Conservation (phyloP, 2,797 vertebrate genomes). For the Myotis pilosus region DNA sequence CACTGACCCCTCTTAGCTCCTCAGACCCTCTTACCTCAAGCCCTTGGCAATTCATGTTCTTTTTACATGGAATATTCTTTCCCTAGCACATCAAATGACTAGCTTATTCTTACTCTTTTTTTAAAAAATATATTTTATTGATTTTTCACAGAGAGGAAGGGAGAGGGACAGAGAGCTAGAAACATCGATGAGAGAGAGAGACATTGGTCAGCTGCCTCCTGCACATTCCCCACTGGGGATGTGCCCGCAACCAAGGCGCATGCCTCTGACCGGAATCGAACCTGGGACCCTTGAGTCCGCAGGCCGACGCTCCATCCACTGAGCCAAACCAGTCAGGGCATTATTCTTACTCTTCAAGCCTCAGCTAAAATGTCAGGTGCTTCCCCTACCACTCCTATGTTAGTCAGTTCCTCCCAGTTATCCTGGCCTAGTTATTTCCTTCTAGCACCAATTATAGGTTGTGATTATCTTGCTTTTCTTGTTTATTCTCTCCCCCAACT, state of each 20-base stretch:
- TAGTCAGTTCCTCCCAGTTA: constrained; percentile 4
- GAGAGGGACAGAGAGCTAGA: too few species aligned
- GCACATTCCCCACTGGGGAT: too few species aligned
- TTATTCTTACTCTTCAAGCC: background rate
- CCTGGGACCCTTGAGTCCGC: too few species aligned
- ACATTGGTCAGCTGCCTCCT: too few species aligned
- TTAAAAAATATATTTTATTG: too few species aligned
- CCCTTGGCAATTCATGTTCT: background rate
- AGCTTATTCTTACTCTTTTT: background rate
- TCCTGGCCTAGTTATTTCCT: background rate
- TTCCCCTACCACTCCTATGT: background rate
- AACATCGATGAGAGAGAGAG: too few species aligned
- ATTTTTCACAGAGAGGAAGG: too few species aligned
- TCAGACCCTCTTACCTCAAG: background rate
- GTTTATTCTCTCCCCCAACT: background rate
- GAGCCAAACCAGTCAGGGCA: too few species aligned
- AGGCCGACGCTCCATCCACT: too few species aligned
- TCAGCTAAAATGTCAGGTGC: constrained; percentile 16
- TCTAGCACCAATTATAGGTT: background rate
- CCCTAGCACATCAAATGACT: background rate
- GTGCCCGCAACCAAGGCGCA: too few species aligned
- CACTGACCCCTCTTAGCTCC: background rate
- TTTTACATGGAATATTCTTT: background rate
- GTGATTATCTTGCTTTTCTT: background rate
- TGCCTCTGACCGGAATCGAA: too few species aligned